Evolutionary conservation across 2,113 vertebrate species (phyloP).

Genomic region (Otis tarda): DNA sequence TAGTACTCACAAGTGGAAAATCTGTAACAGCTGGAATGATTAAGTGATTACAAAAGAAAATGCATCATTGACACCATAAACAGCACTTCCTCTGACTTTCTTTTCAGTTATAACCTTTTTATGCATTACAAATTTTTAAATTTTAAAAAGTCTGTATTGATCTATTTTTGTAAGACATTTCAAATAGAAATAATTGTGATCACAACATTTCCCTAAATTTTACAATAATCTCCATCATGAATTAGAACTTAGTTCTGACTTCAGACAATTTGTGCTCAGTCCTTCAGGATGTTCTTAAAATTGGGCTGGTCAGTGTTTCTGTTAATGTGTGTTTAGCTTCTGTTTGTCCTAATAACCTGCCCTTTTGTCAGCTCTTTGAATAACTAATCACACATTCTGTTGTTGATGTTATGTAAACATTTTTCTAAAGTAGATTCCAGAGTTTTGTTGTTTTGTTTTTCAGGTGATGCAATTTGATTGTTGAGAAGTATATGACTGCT

Average conservation of each 20-base stretch:
- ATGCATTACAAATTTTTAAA: background rate
- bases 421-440: background rate
- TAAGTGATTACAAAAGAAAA: background rate
- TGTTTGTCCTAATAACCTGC: background rate
- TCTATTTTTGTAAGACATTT: background rate
- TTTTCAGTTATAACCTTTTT: background rate
- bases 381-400: background rate
- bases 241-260: background rate
- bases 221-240: background rate
- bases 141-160: background rate
- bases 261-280: background rate
- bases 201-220: background rate
- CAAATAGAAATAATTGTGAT: background rate
- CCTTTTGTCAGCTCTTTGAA: background rate
- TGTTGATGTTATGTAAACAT: background rate
- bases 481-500: background rate
- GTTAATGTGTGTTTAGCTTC: background rate
- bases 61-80: background rate
- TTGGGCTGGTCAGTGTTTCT: background rate
- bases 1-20: background rate
- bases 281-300: background rate
- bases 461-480: background rate
- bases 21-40: slow-evolving; percentile 11
- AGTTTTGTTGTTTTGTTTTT: background rate
- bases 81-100: background rate